A percentile compares a stretch with the other conserved stretches of the same genome.
Conservation (phyloP, 2,113 vertebrate genomes). For the Oriolus oriolus region DNA sequence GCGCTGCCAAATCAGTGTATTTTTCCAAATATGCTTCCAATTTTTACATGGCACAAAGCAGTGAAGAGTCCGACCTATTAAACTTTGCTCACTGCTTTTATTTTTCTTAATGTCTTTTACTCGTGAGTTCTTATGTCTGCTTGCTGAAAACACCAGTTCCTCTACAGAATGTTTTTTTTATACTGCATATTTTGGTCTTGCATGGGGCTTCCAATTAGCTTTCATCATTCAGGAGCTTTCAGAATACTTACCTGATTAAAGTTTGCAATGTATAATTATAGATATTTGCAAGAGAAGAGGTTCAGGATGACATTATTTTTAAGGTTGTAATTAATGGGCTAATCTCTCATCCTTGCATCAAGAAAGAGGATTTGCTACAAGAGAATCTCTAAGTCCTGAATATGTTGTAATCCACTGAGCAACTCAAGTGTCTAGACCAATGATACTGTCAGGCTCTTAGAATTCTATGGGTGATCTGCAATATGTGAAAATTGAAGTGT, state of each 20-base stretch:
- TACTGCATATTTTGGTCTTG: neutral
- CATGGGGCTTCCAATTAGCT: neutral
- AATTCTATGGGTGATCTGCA: neutral
- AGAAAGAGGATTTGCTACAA: neutral
- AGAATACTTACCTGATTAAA: neutral
- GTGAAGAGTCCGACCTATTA: neutral
- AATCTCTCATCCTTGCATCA: neutral
- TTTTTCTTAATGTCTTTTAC: neutral
- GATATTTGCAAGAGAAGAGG: neutral
- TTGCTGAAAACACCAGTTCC: neutral
- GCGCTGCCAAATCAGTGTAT: neutral
- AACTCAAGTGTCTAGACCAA: neutral
- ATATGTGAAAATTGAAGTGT: neutral
- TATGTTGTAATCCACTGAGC: neutral
- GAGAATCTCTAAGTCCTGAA: neutral
- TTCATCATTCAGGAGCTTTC: neutral
- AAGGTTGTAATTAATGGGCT: neutral
- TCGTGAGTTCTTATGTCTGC: neutral
- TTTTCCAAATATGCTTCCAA: neutral
- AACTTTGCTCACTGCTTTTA: neutral
- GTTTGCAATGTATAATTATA: neutral
- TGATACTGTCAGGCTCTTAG: neutral
- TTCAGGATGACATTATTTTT: neutral
- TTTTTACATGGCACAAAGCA: neutral
- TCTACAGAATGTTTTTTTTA: neutral